A percentile compares a stretch with the other conserved stretches of the same genome.
Conservation (phyloP, 2,797 vertebrate species). For the Neostethus bicornis region DNA sequence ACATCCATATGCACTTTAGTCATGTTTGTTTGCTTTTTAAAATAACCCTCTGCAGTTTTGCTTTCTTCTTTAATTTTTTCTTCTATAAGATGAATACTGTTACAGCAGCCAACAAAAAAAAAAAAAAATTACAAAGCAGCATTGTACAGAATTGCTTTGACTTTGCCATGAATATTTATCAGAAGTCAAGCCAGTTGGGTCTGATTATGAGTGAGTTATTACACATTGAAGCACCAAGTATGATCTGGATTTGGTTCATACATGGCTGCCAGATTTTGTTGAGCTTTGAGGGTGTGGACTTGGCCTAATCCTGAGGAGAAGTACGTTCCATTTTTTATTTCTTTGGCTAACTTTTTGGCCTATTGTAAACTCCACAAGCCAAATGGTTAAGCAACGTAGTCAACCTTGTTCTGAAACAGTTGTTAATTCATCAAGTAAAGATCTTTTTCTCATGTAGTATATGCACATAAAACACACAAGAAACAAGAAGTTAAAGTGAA, state of each 20-base stretch:
- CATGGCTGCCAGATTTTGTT: constrained; percentile 19
- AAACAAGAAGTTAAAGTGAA: constrained; percentile 6
- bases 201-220: constrained; percentile 13
- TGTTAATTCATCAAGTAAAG: neutral
- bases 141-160: neutral
- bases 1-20: constrained; percentile 21
- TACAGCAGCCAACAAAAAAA: neutral
- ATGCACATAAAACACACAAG: constrained; percentile 7
- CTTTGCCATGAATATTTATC: constrained; percentile 3
- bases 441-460: neutral
- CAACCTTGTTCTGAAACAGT: constrained; percentile 3
- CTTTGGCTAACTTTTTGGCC: constrained; percentile 11
- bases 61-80: neutral
- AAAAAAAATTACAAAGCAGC: neutral
- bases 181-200: neutral
- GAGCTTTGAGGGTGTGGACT: constrained; percentile 9
- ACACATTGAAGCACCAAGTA: constrained; percentile 8
- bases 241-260: constrained; percentile 15
- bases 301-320: constrained; percentile 13
- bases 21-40: neutral
- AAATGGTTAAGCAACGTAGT: constrained; percentile 6
- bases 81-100: neutral
- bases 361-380: constrained; percentile 5
- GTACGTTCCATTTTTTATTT: constrained; percentile 10
- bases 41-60: neutral